A percentile compares a stretch with the other conserved stretches of the same genome.
These are phyloP conservation scores for Lasioglossum pauxillum DNA, from an alignment of 2,888 invertebrate genomes.

Conservation along the genomic window DNA sequence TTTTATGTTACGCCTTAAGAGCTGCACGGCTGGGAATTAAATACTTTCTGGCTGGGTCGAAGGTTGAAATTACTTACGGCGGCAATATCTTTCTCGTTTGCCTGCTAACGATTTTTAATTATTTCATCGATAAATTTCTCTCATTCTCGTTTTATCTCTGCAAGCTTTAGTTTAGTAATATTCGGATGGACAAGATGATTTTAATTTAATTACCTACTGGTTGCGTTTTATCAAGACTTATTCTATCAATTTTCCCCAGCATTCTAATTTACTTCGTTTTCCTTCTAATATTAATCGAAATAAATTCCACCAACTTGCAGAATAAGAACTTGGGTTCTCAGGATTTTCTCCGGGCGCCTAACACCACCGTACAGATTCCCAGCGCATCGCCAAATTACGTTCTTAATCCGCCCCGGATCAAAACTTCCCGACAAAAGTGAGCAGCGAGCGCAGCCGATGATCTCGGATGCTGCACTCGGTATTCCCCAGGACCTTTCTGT, in stretches of 20 bases:
- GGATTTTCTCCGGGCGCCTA: not conserved
- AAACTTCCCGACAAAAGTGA: not conserved
- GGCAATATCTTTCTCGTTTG: conserved; percentile 10
- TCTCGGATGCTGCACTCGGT: conserved; percentile 19
- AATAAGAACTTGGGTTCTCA: not conserved
- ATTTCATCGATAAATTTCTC: conserved; percentile 1
- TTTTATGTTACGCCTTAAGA: conserved; percentile 65
- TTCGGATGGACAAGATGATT: not conserved
- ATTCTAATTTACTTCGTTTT: not conserved
- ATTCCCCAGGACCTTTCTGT: conserved; percentile 12
- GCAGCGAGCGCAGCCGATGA: not conserved
- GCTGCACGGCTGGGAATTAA: conserved; percentile 51
- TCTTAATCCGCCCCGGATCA: not conserved
- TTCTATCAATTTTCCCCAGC: not conserved
- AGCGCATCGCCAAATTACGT: not conserved
- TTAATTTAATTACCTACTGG: not conserved
- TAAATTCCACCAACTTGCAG: no score
- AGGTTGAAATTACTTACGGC: conserved; percentile 35
- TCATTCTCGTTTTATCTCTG: not conserved
- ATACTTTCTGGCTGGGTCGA: conserved; percentile 52
- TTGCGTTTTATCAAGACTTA: not conserved
- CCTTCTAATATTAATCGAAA: not conserved
- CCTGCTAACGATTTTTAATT: conserved; percentile 1
- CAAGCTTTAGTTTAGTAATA: not conserved
- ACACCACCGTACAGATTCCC: not conserved